Conservation (phyloP, 2,888 invertebrate genomes). For the Hirtodrosophila confusa region DNA sequence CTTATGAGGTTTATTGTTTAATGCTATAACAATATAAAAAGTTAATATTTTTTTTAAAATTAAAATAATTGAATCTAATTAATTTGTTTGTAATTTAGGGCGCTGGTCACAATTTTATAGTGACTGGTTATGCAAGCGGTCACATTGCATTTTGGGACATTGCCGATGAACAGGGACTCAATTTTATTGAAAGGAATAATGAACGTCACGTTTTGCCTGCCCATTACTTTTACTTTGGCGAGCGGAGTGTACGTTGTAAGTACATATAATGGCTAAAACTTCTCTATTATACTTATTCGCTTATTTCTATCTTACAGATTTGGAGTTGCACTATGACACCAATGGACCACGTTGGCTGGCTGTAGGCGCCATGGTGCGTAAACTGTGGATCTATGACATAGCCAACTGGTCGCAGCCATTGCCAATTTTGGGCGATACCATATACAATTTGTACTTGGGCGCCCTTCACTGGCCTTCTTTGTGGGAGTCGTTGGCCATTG, state of each 20-base stretch:
- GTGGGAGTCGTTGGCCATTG: conserved; percentile 73
- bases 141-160: conserved; percentile 87
- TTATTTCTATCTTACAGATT: conserved; percentile 49
- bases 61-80: conserved; percentile 58
- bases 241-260: conserved; percentile 85
- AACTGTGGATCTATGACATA: conserved; percentile 74
- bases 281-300: neutral
- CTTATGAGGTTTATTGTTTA: neutral
- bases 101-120: conserved; percentile 85
- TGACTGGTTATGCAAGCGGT: conserved; percentile 88
- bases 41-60: conserved; percentile 1
- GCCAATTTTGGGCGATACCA: conserved; percentile 54
- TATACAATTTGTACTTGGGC: conserved; percentile 56
- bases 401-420: conserved; percentile 67
- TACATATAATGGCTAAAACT: neutral
- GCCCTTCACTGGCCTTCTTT: conserved; percentile 79
- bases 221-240: conserved; percentile 86
- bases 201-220: conserved; percentile 85
- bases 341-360: conserved; percentile 81
- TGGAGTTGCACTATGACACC: conserved; percentile 82
- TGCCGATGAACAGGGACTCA: conserved; percentile 80
- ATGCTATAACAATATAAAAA: neutral
- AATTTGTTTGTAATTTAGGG: conserved; percentile 26
- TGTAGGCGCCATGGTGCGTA: conserved; percentile 57
- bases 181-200: conserved; percentile 71